Conservation (phyloP, 2,113 vertebrate species). For the Muntiacus muntjak region DNA sequence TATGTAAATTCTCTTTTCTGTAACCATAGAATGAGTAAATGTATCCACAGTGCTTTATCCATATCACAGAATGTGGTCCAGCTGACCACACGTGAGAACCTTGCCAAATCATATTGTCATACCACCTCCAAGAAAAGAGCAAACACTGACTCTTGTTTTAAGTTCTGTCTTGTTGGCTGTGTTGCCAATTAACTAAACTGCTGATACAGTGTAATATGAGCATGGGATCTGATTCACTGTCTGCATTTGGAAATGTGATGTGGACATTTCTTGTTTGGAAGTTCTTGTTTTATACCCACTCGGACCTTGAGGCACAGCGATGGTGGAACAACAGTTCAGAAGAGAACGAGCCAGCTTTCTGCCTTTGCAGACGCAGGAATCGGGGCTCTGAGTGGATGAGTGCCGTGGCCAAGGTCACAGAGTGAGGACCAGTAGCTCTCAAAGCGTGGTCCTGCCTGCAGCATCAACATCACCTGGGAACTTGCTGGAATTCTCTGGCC, state of each 20-base stretch:
- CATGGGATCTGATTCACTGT: fast-evolving
- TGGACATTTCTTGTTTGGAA: not conserved
- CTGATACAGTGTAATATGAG: not conserved
- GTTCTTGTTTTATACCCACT: not conserved
- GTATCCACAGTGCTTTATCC: not conserved
- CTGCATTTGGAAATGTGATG: not conserved
- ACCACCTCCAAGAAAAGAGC: not conserved
- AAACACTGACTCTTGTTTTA: not conserved
- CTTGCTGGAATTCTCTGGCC: not conserved
- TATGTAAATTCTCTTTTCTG: not conserved
- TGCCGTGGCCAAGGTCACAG: not conserved
- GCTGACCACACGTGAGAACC: not conserved
- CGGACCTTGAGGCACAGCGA: not conserved
- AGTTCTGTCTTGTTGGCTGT: not conserved
- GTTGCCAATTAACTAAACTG: not conserved
- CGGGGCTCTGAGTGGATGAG: not conserved
- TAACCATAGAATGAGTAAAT: not conserved
- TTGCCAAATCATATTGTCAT: not conserved
- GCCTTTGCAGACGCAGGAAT: not conserved
- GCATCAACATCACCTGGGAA: not conserved
- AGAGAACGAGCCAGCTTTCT: not conserved
- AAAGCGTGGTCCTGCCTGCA: fast-evolving
- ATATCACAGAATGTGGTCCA: not conserved
- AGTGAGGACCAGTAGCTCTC: not conserved
- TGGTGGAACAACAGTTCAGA: too few species aligned